Conservation (phyloP, 2,797 vertebrate genomes). For the Phoxinus dragarum region DNA sequence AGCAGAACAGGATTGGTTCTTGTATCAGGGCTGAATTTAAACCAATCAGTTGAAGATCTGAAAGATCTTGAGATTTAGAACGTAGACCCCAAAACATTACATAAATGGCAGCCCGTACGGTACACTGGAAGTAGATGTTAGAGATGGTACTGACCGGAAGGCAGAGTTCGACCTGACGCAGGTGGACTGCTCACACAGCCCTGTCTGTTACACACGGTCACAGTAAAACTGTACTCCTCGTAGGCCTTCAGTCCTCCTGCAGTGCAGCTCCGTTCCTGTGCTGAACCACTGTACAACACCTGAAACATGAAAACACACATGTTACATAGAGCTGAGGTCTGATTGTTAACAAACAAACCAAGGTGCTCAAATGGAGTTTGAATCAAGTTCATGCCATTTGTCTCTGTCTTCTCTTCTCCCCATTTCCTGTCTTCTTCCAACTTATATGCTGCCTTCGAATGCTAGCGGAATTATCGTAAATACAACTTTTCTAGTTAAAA, state of each 20-base stretch:
- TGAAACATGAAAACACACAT: slow-evolving; percentile 61
- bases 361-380: too few relatives aligned
- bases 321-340: neutral
- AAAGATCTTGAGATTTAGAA: neutral
- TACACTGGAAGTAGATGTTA: neutral
- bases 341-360: too few relatives aligned
- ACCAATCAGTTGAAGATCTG: neutral
- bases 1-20: slow-evolving; percentile 22
- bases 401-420: too few relatives aligned
- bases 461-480: too few relatives aligned
- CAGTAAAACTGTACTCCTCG: slow-evolving; percentile 82
- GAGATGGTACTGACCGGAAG: slow-evolving; percentile 81
- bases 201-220: slow-evolving; percentile 86
- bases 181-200: slow-evolving; percentile 85
- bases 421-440: too few relatives aligned
- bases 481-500: too few relatives aligned
- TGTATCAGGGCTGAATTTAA: neutral
- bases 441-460: too few relatives aligned
- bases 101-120: neutral
- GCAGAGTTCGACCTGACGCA: slow-evolving; percentile 80
- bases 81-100: neutral
- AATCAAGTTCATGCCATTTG: too few relatives aligned
- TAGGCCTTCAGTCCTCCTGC: slow-evolving; percentile 83
- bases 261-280: slow-evolving; percentile 71
- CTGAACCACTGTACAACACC: slow-evolving; percentile 79